These are phyloP conservation scores for Synanthedon andrenaeformis DNA, from an alignment of 2,888 invertebrate species.

Conservation along the genomic window DNA sequence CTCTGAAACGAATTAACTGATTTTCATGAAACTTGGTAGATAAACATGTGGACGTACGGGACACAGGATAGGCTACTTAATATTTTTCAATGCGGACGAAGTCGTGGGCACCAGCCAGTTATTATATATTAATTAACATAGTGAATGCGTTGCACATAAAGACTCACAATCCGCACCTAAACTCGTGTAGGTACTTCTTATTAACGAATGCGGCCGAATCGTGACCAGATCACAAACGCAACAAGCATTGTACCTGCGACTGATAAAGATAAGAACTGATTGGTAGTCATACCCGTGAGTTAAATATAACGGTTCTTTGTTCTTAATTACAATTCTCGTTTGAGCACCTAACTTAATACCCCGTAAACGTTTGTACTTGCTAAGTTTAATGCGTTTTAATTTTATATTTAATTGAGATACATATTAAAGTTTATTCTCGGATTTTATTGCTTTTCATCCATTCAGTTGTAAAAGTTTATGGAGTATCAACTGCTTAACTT, in stretches of 20 bases:
- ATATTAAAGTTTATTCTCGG: no score
- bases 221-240: constrained; percentile 44
- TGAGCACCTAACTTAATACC: not conserved
- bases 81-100: no score
- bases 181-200: constrained; percentile 19
- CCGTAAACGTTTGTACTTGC: not conserved
- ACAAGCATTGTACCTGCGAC: constrained; percentile 14
- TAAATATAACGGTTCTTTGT: constrained; percentile 31
- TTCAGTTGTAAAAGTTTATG: no score
- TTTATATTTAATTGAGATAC: not conserved
- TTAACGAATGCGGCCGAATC: constrained; percentile 40
- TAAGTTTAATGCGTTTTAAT: not conserved
- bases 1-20: no score
- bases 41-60: no score
- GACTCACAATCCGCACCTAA: not conserved
- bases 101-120: no score
- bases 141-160: no score
- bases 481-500: no score
- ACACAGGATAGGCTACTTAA: no score
- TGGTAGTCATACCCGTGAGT: constrained; percentile 23
- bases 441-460: no score
- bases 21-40: no score
- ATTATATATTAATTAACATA: no score
- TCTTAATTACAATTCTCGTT: constrained; percentile 24
- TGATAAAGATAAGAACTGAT: constrained; percentile 40